Base-by-base conservation (phyloP, 2,797 vertebrate genomes). In the Capromys pilorides region DNA sequence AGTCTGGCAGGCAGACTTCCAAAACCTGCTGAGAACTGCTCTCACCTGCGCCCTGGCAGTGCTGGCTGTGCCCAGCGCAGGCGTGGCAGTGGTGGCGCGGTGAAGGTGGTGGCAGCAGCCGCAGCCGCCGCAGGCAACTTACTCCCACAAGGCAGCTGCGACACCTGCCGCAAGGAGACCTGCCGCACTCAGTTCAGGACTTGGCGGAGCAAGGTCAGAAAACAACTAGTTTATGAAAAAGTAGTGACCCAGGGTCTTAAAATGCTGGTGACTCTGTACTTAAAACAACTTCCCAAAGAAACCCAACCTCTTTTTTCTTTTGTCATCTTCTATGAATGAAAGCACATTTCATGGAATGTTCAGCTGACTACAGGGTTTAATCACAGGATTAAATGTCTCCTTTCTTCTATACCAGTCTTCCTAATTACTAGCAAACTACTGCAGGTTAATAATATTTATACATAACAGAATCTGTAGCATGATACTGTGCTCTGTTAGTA, bases 401-500 rank as follows among this genome's bases (percentile, higher is more conserved):
- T 88, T 92, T 93, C 92, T 95, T 28, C 59, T 14, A 67, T 1
- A 95, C 79, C 64, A 91, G 94, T 90, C 95, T 90, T 90, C 69
- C 85, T 80, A 91, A 49, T 69, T 79, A 69, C 82, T 92, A 92
- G 83, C 41, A 2, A 96, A 90, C 94, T 79, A 90, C 5, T 28
- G 5, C 73, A 97, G 57, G 95, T 96, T 97, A 98, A 97, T 94
- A 98, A 91, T 4, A 39, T 96, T 96, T 90, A 67, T 95, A 97
- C 97, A 73, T 94, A 96, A 95, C 96, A 79, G 81, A 94, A 97
- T 93, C 86, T 1, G 88, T 33, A 97, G 97, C 71, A 92, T 82
- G 93, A 96, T 93, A 95, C 95, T 97, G 97, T 96, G 97, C 96
- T 96, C 97, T 97, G 97, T 98, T 98, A 98, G 98, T 98, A 97